phyloP scores from a whole-genome alignment of 23 tunicate genomes.

The Ciona savignyi region DNA sequence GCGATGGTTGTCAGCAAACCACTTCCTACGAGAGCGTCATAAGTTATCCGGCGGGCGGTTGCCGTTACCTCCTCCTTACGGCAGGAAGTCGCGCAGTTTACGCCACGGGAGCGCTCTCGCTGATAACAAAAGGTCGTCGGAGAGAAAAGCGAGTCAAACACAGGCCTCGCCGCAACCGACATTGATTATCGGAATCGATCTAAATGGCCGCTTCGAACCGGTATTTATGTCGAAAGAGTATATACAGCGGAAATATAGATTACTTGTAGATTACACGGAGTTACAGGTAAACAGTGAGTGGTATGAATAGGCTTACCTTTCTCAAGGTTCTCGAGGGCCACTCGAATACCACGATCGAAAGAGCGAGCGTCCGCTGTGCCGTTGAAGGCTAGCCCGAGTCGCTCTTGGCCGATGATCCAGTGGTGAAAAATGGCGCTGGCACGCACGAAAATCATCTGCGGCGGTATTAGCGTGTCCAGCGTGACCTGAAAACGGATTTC shows the following conservation, averaged over 20 bases:
- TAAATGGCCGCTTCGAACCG: too few relatives aligned
- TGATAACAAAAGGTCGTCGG: too few relatives aligned
- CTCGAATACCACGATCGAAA: constrained; percentile 85
- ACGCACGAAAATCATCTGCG: constrained; percentile 53
- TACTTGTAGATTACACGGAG: too few relatives aligned
- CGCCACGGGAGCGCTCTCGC: too few relatives aligned
- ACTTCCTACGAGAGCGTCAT: not conserved
- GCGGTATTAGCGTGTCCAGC: constrained; percentile 65
- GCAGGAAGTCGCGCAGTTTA: not conserved
- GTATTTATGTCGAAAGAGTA: too few relatives aligned
- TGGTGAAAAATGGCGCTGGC: constrained; percentile 81
- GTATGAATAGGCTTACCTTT: constrained; percentile 46
- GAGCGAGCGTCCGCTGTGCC: constrained; percentile 88
- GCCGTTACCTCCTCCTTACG: not conserved
- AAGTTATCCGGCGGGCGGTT: not conserved
- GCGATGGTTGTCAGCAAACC: not conserved
- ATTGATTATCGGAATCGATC: too few relatives aligned
- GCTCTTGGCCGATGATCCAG: constrained; percentile 61
- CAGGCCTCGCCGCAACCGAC: too few relatives aligned
- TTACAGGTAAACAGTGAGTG: too few relatives aligned
- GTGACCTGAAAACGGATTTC: too few relatives aligned
- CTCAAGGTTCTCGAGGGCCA: constrained; percentile 71
- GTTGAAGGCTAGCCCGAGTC: constrained; percentile 78
- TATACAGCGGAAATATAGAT: too few relatives aligned
- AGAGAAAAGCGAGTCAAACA: too few relatives aligned